Percentiles rank a stretch among this genome's conserved stretches.
Conservation (phyloP, 2,888 invertebrate species). For the Mythimna vitellina region DNA sequence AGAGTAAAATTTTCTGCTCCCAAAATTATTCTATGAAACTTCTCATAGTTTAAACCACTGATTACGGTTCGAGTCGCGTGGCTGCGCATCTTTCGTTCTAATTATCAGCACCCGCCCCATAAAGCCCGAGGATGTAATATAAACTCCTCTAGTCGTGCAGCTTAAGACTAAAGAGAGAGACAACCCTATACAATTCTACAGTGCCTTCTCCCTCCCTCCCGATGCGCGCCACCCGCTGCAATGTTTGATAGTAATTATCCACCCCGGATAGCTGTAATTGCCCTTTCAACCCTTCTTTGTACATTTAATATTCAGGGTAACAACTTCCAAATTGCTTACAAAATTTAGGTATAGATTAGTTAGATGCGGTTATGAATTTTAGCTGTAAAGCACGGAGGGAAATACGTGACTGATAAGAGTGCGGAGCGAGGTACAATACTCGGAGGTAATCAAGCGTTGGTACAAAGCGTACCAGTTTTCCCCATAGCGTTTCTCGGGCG, state of each 20-base stretch:
- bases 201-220: conserved; percentile 59
- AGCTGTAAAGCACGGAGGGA: conserved; percentile 57
- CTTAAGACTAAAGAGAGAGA: conserved; percentile 70
- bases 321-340: conserved; percentile 72
- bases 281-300: conserved; percentile 77
- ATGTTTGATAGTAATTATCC: conserved; percentile 74
- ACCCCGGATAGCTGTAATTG: conserved; percentile 73
- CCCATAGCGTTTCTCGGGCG: conserved; percentile 67
- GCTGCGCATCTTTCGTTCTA: conserved; percentile 87
- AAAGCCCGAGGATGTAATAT: conserved; percentile 77
- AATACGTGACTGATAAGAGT: conserved; percentile 71
- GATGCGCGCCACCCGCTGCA: conserved; percentile 64
- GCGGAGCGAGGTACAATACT: conserved; percentile 62
- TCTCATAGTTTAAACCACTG: conserved; percentile 73
- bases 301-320: conserved; percentile 76
- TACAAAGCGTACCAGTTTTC: conserved; percentile 80
- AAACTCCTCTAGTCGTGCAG: conserved; percentile 76
- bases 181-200: conserved; percentile 60
- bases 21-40: conserved; percentile 57
- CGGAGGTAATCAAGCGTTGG: conserved; percentile 72
- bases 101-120: conserved; percentile 85
- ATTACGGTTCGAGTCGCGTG: conserved; percentile 83
- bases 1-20: conserved; percentile 41
- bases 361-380: conserved; percentile 59
- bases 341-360: conserved; percentile 66